Percentiles rank a stretch among this genome's conserved stretches.
Conservation (phyloP, 2,888 invertebrate genomes). For the Scaptomyza flava region DNA sequence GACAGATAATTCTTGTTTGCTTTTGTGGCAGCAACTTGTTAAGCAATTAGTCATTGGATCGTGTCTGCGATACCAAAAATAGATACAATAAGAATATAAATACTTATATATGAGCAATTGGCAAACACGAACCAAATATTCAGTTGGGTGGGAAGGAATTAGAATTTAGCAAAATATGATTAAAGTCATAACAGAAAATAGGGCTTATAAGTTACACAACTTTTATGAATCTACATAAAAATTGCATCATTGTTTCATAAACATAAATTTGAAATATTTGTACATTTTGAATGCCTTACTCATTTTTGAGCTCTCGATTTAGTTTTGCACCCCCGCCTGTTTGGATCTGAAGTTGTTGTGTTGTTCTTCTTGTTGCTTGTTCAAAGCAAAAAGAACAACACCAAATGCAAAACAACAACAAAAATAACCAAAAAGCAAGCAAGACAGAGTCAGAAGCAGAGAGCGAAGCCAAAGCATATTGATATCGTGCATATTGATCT, state of each 20-base stretch:
- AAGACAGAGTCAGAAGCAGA: constrained; percentile 8
- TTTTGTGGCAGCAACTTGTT: constrained; percentile 47
- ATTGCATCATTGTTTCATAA: not conserved
- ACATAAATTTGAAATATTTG: not conserved
- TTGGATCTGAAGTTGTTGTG: constrained; percentile 17
- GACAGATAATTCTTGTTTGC: constrained; percentile 41
- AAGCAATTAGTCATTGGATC: constrained; percentile 50
- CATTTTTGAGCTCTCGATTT: constrained; percentile 4
- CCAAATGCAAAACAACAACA: constrained; percentile 17
- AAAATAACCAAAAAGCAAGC: not conserved
- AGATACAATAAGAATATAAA: not conserved
- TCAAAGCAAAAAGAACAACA: constrained; percentile 48
- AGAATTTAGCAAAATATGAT: not conserved
- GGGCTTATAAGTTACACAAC: no score
- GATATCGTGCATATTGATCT: constrained; percentile 85
- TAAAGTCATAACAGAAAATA: no score
- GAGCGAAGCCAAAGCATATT: constrained; percentile 66
- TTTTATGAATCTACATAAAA: no score
- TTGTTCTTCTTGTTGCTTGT: constrained; percentile 42
- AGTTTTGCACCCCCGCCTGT: constrained; percentile 29
- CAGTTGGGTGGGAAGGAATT: not conserved
- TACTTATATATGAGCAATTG: not conserved
- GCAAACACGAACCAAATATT: not conserved
- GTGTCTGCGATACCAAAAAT: not conserved
- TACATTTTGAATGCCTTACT: constrained; percentile 18